A percentile compares a stretch with the other conserved stretches of the same genome.
These are phyloP conservation scores for Drosophila leontia DNA, from an alignment of 1,140 invertebrate species.

Conservation along the genomic window DNA sequence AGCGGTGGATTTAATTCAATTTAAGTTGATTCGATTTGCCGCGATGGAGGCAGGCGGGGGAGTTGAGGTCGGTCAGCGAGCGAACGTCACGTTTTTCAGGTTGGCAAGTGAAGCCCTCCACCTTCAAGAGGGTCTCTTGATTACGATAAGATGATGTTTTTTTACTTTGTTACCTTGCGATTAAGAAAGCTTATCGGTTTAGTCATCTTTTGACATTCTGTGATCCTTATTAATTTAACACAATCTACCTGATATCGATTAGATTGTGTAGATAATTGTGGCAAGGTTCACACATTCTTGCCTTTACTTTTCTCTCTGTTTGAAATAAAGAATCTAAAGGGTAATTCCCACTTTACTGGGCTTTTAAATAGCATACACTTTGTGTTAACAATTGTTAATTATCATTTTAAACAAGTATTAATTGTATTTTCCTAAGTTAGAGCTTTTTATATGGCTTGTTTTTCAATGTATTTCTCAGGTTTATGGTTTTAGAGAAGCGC, in stretches of 20 bases:
- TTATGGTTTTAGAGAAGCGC: constrained; percentile 3
- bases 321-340: not conserved
- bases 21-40: constrained; percentile 12
- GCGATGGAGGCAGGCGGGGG: constrained; percentile 9
- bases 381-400: constrained; percentile 23
- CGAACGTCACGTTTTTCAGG: constrained; percentile 52
- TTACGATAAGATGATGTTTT: constrained; percentile 20
- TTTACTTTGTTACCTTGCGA: constrained; percentile 9
- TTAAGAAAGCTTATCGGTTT: constrained; percentile 11
- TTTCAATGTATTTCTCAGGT: constrained; percentile 12
- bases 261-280: constrained; percentile 21
- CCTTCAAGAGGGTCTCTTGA: constrained; percentile 1
- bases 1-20: constrained; percentile 32
- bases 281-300: not conserved
- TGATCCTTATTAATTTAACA: not conserved
- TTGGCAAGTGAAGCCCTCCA: constrained; percentile 10
- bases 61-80: constrained; percentile 44
- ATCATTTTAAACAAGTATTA: constrained; percentile 17
- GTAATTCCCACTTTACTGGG: not conserved
- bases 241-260: constrained; percentile 6
- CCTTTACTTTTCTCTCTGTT: not conserved
- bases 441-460: not conserved
- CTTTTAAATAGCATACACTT: not conserved
- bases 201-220: not conserved
- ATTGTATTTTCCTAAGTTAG: constrained; percentile 5